Conservation (phyloP, 2,888 invertebrate genomes). For the Apamea anceps region DNA sequence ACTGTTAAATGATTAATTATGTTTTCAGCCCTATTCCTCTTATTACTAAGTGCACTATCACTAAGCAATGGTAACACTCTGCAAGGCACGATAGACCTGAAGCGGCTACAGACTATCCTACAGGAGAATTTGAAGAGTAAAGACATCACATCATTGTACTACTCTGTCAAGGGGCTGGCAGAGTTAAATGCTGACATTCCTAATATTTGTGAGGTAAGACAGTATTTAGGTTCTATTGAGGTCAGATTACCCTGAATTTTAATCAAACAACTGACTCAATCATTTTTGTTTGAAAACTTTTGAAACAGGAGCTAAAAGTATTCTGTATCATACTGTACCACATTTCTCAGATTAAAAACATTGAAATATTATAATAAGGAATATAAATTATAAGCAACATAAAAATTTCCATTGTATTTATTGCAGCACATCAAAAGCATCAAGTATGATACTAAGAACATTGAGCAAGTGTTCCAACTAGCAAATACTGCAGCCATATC, state of each 20-base stretch:
- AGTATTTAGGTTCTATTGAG: not conserved
- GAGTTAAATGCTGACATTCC: slow-evolving; percentile 91
- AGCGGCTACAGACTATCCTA: slow-evolving; percentile 82
- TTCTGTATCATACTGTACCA: not conserved
- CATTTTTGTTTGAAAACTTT: too few species aligned
- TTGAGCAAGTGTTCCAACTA: slow-evolving; percentile 92
- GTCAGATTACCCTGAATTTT: not conserved
- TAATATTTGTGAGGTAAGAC: slow-evolving; percentile 90
- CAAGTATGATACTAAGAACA: slow-evolving; percentile 82
- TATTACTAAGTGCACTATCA: slow-evolving; percentile 76
- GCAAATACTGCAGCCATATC: slow-evolving; percentile 91
- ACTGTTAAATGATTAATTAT: slow-evolving; percentile 35
- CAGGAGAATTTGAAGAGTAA: slow-evolving; percentile 88
- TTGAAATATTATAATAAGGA: not conserved
- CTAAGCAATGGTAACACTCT: slow-evolving; percentile 79
- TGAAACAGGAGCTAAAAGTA: not conserved
- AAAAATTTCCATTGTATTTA: not conserved
- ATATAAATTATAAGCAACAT: not conserved
- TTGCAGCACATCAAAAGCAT: slow-evolving; percentile 79
- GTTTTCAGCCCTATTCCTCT: slow-evolving; percentile 76
- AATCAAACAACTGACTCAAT: not conserved
- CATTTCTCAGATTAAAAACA: not conserved
- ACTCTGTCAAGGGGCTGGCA: slow-evolving; percentile 93
- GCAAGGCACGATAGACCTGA: slow-evolving; percentile 84
- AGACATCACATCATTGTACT: slow-evolving; percentile 93